Evolutionary conservation across 2,113 vertebrate genomes (phyloP), one percentile per base, ranked within the genome.

Genomic region (Amazona guildingii): DNA sequence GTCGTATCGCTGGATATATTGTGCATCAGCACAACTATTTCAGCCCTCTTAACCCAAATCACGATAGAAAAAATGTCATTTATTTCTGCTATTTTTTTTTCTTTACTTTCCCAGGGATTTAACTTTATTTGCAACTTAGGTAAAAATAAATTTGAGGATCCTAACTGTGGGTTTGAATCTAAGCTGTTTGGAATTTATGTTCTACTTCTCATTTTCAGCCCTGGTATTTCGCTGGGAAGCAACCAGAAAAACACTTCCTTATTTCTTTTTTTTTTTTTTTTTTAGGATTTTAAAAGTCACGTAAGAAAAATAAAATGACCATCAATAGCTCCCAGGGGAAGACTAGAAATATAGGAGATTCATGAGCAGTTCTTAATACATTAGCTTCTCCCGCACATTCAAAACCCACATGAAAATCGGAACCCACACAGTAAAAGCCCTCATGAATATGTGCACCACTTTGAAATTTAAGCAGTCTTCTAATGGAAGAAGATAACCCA

Each of bases 241-340:
- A 92, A 96, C 90, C 28, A 78, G 78, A 85, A 96, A 97, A 78
- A 4, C 4, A 54, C 91, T 96, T 87, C 35, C 17, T 39, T 93
- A 6, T n/a, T 43, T 49, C 24, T 51, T 27, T 64, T 43, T 44
- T 8, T 31, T 68, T 94, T 41, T 74, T 57, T 92, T 28, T 51
- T 28, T 68, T 23, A 82, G 68, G 70, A 92, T 97, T 86, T 97
- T 97, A 77, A 94, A 96, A 97, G 83, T 98, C 55, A 16, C 63
- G 41, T 96, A 97, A 97, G 94, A 97, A 98, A 97, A 93, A 98
- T 93, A 94, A 97, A 98, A 95, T 97, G 91, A 89, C 92, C 97
- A 92, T 86, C 92, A 93, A 91, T 92, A 89, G 69, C 55, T 97
- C 94, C 92, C 92, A 64, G 43, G 59, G 93, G 29, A 95, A 92